Evolutionary conservation across 2,888 invertebrate species (phyloP).

Genomic region (Neria commutata): DNA sequence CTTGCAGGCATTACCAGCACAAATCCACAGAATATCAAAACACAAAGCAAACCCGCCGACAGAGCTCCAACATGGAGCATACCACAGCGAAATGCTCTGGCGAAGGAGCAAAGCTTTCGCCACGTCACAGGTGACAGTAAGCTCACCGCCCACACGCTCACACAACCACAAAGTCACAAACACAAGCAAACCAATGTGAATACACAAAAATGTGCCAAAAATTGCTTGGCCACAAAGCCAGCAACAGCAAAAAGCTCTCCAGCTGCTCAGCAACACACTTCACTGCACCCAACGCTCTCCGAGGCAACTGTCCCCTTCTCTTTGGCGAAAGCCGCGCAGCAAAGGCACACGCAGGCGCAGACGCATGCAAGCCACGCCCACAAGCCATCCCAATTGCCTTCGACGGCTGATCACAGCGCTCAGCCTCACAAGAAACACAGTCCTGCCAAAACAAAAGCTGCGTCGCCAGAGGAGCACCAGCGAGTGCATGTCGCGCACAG

Average conservation of each 20-base stretch:
- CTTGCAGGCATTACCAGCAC: conserved; percentile 54
- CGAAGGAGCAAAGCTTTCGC: conserved; percentile 20
- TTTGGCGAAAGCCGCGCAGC: conserved; percentile 18
- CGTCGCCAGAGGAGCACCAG: conserved; percentile 26
- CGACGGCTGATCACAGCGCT: conserved; percentile 27
- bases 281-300: neutral
- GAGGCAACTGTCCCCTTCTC: neutral
- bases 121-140: conserved; percentile 45
- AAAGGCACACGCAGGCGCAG: conserved; percentile 15
- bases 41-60: conserved; percentile 29
- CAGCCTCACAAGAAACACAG: neutral
- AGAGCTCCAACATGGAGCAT: conserved; percentile 44
- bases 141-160: neutral
- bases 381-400: conserved; percentile 38
- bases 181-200: conserved; percentile 24
- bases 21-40: conserved; percentile 55
- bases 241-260: conserved; percentile 14
- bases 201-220: conserved; percentile 47
- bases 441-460: conserved; percentile 34
- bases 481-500: conserved; percentile 37
- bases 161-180: neutral
- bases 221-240: conserved; percentile 30
- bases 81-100: conserved; percentile 25
- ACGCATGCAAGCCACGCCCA: conserved; percentile 23
- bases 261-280: neutral